Percentiles rank a stretch among this genome's conserved stretches.
Evolutionary conservation across 2,113 vertebrate genomes (phyloP).

Genomic region (Formicarius rufipectus): DNA sequence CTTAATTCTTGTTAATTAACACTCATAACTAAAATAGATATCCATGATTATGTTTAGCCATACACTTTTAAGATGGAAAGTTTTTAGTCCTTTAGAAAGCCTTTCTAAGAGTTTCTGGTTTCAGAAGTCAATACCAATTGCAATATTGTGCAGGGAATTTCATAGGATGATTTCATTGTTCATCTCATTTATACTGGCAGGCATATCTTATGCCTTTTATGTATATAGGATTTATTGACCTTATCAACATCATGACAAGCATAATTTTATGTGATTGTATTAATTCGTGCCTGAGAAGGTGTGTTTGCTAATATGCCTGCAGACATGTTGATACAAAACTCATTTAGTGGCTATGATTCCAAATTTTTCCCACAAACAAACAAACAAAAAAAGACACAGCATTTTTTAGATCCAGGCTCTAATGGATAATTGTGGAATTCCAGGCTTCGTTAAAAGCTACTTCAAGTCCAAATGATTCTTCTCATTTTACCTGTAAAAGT

Average conservation of each 20-base stretch:
- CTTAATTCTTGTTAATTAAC: slow-evolving; percentile 10
- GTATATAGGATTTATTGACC: background rate
- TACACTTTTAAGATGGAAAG: background rate
- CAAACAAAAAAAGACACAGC: background rate
- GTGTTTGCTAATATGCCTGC: background rate
- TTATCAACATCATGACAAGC: background rate
- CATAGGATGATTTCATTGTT: background rate
- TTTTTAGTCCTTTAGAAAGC: background rate
- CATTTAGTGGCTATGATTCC: background rate
- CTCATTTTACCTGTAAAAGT: background rate
- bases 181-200: background rate
- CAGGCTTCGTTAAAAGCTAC: background rate
- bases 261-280: background rate
- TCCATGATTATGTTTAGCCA: background rate
- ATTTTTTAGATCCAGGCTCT: background rate
- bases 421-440: background rate
- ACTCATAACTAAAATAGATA: background rate
- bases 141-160: background rate
- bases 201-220: background rate
- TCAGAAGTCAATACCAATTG: background rate
- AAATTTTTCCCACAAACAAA: background rate
- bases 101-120: background rate
- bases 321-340: background rate
- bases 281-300: background rate
- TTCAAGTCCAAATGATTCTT: background rate